Base-by-base conservation (phyloP, 2,113 vertebrate genomes). In the Saccopteryx leptura region DNA sequence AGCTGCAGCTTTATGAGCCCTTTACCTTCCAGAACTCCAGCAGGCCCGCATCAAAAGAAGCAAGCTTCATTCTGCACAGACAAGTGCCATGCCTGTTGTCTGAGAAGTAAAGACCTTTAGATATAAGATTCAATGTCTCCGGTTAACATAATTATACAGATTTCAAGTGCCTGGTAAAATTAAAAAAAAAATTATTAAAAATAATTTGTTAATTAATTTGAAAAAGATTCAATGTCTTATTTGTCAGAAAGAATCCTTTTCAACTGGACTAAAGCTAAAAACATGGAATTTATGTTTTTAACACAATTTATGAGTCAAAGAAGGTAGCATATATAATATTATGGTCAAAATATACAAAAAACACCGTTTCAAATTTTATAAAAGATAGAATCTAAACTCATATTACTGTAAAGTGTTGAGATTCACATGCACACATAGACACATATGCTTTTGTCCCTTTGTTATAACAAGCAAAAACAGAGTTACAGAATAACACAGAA, bases 181-280 rank as follows among this genome's bases (percentile, higher is more conserved):
- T 39, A 39, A 39, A 39, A 39, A 39, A 39, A 39, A 39, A 39
- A 39, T 39, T 39, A 39, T 39, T 39, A 39, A 39, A 39, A 39
- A 39, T 39, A 39, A 39, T 39, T 39, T 39, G 39, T 39, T 39
- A 39, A 39, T 39, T 39, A 39, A 39, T 39, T 39, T 39, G 39
- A 39, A 39, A 39, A 56, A 91, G 56, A 69, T 1, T 60, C 13
- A 28, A 66, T 5, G 1, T 46, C 10, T 28, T n/a, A 58, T 50
- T 68, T 10, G 39, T 61, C 61, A 90, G 60, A 86, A 88, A 88
- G 13, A 61, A 89, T 68, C 10, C 11, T 15, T 90, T 71, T 76
- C 9, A 58, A 80, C 48, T 87, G 60, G 6, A 9, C 15, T 94
- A 86, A 68, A 68, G 39, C 60, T 33, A 94, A 92, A 87, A 96